Percentiles rank a stretch among this genome's conserved stretches.
phyloP scores from a whole-genome alignment of 2,797 vertebrate species.

The Lepilemur ruficaudatus region DNA sequence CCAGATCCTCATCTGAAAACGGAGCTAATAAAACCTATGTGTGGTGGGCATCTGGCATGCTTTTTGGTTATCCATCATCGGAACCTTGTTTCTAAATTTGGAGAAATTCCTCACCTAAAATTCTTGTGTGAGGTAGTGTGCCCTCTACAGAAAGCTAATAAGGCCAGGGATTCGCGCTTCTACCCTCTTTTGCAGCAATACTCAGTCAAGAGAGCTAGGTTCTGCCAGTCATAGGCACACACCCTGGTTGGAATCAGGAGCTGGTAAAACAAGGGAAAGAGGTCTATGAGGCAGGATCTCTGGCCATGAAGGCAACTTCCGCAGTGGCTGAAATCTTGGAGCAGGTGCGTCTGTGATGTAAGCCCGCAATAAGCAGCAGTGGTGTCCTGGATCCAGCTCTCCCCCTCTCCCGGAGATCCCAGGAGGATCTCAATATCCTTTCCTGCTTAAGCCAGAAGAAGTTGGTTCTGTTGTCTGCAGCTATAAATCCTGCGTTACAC shows the following conservation, averaged over 20 bases:
- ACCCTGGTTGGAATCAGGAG: neutral
- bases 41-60: neutral
- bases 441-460: neutral
- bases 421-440: neutral
- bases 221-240: neutral
- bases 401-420: neutral
- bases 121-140: neutral
- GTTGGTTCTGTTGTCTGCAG: neutral
- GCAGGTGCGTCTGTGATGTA: neutral
- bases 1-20: constrained; percentile 1
- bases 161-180: neutral
- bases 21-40: neutral
- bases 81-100: neutral
- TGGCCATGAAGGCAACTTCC: neutral
- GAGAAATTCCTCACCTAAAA: neutral
- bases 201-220: neutral
- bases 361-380: neutral
- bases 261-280: neutral
- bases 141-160: neutral
- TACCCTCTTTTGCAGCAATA: neutral
- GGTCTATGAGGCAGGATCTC: neutral
- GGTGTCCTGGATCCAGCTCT: neutral
- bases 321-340: neutral
- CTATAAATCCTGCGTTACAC: neutral
- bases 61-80: neutral